Conservation (phyloP, 1,140 invertebrate genomes). For the Lerema accius region DNA sequence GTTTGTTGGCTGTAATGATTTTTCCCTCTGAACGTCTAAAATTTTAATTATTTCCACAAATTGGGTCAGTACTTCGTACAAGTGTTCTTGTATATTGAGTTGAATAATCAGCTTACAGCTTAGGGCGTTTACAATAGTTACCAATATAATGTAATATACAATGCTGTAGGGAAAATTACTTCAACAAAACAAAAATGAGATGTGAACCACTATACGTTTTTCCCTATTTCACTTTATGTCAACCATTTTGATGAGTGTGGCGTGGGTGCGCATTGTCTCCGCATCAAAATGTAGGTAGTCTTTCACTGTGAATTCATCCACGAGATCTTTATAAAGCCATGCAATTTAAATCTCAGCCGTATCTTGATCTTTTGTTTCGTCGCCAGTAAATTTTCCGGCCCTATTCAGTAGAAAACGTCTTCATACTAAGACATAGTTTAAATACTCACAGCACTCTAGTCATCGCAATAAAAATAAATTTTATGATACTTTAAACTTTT, state of each 20-base stretch:
- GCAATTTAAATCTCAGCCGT: conserved; percentile 4
- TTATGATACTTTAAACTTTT: too few species aligned
- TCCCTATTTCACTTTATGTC: neutral
- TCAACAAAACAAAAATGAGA: neutral
- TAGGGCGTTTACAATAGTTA: too few species aligned
- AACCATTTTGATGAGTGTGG: conserved; percentile 7
- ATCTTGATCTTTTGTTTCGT: conserved; percentile 19
- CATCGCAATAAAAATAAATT: too few species aligned
- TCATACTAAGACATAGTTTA: neutral
- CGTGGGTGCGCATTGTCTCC: neutral
- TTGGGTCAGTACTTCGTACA: too few species aligned
- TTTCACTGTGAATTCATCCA: neutral
- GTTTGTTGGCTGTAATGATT: too few species aligned
- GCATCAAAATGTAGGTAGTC: conserved; percentile 7
- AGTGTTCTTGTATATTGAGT: too few species aligned
- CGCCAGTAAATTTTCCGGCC: neutral
- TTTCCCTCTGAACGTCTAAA: too few species aligned
- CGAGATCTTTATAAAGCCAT: neutral
- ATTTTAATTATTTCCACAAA: too few species aligned
- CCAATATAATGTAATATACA: too few species aligned
- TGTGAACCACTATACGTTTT: neutral
- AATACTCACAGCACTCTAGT: too few species aligned
- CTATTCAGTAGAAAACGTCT: conserved; percentile 10
- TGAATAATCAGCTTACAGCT: too few species aligned
- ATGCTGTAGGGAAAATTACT: too few species aligned